These are phyloP conservation scores for Cebidichthys violaceus DNA, from an alignment of 2,113 vertebrate genomes.

Conservation along the genomic window DNA sequence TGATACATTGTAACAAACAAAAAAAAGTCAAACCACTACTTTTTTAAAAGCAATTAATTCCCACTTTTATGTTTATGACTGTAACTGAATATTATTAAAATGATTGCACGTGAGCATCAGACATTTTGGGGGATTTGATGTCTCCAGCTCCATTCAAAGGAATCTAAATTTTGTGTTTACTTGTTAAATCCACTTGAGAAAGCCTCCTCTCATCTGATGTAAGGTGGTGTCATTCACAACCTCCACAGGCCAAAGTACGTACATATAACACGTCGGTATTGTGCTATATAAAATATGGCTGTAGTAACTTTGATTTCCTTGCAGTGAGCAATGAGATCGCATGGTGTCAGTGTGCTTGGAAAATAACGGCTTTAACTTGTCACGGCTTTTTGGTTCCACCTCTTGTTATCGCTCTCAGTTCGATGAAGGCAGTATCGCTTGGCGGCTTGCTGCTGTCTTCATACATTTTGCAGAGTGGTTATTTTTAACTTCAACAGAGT, in stretches of 20 bases:
- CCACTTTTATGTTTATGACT: neutral
- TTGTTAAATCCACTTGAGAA: neutral
- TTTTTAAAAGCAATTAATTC: too few species aligned
- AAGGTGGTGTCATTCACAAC: neutral
- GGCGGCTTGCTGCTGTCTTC: accelerated
- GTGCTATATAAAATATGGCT: neutral
- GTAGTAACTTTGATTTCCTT: neutral
- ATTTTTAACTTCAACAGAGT: neutral
- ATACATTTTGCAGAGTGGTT: too few species aligned
- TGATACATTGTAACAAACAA: neutral
- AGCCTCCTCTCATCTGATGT: neutral
- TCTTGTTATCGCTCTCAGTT: neutral
- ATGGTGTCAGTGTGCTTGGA: conserved; percentile 66
- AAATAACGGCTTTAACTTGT: accelerated
- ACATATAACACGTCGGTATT: accelerated
- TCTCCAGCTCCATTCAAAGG: neutral
- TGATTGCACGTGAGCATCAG: neutral
- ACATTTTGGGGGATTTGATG: neutral
- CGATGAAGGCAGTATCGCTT: accelerated
- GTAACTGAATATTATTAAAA: too few species aligned
- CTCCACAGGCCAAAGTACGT: accelerated
- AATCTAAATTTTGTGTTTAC: neutral
- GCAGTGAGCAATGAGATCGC: conserved; percentile 9
- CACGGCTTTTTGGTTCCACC: conserved; percentile 29
- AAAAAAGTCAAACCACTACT: neutral